Conservation (phyloP, 1,140 invertebrate species). For the Scaptomyza montana region DNA sequence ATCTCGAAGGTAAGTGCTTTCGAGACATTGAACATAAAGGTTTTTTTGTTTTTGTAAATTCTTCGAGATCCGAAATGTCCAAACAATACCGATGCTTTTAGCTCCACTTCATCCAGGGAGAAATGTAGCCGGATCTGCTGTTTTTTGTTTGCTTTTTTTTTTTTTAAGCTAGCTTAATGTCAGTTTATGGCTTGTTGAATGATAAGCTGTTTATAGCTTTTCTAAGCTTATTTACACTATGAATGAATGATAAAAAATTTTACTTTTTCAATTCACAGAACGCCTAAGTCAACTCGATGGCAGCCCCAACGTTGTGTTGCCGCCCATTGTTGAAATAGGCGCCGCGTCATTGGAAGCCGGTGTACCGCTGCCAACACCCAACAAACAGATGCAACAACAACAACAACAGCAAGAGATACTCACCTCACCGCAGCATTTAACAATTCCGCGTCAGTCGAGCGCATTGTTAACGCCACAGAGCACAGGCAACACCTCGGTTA, state of each 20-base stretch:
- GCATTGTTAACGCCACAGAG: conserved; percentile 61
- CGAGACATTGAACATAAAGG: too few species aligned
- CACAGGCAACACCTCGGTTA: conserved; percentile 54
- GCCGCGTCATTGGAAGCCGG: conserved; percentile 6
- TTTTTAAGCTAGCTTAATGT: too few species aligned
- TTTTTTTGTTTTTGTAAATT: not conserved
- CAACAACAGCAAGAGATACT: conserved; percentile 35
- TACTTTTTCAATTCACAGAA: conserved; percentile 46
- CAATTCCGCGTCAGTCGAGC: conserved; percentile 24
- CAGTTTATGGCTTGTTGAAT: not conserved
- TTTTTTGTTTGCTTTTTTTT: not conserved
- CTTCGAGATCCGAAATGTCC: not conserved
- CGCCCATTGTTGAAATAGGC: conserved; percentile 33
- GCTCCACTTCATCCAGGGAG: not conserved
- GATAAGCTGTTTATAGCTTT: not conserved
- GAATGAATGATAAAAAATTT: not conserved
- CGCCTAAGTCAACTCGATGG: conserved; percentile 80
- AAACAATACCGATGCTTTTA: too few species aligned
- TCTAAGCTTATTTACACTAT: not conserved
- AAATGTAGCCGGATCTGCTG: conserved; percentile 13
- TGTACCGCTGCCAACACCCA: conserved; percentile 47
- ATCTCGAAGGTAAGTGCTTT: conserved; percentile 65
- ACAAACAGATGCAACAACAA: conserved; percentile 21
- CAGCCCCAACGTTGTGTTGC: conserved; percentile 31
- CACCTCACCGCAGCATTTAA: conserved; percentile 39